Conservation (phyloP, 2,797 vertebrate genomes). For the Tangara arthus region DNA sequence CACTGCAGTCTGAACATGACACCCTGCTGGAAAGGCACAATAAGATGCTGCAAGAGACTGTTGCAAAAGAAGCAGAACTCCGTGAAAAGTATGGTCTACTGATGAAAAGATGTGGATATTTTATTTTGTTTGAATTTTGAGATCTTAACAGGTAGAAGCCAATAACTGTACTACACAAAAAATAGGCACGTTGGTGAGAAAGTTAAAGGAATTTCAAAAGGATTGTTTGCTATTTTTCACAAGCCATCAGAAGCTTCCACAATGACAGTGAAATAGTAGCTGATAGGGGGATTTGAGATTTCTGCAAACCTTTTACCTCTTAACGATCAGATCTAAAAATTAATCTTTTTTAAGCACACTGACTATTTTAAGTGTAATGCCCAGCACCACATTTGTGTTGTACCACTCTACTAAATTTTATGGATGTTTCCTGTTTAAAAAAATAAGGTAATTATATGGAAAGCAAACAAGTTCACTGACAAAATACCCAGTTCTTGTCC, state of each 20-base stretch:
- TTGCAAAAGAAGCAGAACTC: conserved; percentile 92
- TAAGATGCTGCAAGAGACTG: conserved; percentile 92
- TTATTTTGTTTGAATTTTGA: not conserved
- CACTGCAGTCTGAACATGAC: conserved; percentile 88
- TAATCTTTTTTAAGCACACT: not conserved
- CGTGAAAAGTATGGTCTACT: conserved; percentile 85
- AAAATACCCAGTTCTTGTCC: not conserved
- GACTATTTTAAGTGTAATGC: not conserved
- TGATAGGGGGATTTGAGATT: not conserved
- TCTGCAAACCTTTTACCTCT: not conserved
- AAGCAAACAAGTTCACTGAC: not conserved
- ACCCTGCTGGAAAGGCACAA: conserved; percentile 94
- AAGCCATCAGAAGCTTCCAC: not conserved
- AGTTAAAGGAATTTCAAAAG: not conserved
- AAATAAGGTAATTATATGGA: not conserved
- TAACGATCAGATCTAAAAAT: not conserved
- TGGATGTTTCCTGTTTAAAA: not conserved
- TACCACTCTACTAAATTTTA: not conserved
- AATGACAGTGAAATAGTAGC: not conserved
- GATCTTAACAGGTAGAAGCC: not conserved
- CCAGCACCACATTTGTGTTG: not conserved
- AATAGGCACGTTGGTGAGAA: not conserved
- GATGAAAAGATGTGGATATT: not conserved
- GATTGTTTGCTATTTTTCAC: not conserved
- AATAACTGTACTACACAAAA: not conserved